Conservation (phyloP, 2,113 vertebrate species). For the Hemiscyllium ocellatum region DNA sequence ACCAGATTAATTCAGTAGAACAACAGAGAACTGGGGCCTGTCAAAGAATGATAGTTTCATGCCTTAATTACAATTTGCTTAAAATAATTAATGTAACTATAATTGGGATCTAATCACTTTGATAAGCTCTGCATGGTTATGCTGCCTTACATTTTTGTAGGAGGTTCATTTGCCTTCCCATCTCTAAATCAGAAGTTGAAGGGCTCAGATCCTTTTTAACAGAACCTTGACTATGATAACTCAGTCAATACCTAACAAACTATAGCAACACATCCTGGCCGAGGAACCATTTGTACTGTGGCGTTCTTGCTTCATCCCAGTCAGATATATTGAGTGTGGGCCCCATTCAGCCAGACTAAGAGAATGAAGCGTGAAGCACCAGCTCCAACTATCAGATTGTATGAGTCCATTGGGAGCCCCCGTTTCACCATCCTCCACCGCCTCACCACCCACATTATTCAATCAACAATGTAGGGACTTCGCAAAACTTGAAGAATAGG, state of each 20-base stretch:
- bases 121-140: background rate
- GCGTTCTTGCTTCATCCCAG: background rate
- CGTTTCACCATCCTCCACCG: no score
- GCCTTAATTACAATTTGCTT: background rate
- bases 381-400: background rate
- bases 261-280: background rate
- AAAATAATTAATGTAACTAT: background rate
- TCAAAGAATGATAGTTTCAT: background rate
- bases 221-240: background rate
- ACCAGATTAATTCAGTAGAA: background rate
- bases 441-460: background rate
- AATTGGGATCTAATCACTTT: background rate
- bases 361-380: background rate
- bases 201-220: background rate
- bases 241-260: background rate
- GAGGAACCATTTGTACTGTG: background rate
- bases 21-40: background rate
- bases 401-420: no score
- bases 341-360: background rate
- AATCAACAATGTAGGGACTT: background rate
- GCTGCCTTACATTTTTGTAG: background rate
- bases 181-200: background rate
- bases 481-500: background rate
- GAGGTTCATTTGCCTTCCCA: background rate
- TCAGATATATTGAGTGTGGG: background rate